These are phyloP conservation scores for Panzeria rudis DNA, from an alignment of 2,888 invertebrate genomes.

Conservation along the genomic window DNA sequence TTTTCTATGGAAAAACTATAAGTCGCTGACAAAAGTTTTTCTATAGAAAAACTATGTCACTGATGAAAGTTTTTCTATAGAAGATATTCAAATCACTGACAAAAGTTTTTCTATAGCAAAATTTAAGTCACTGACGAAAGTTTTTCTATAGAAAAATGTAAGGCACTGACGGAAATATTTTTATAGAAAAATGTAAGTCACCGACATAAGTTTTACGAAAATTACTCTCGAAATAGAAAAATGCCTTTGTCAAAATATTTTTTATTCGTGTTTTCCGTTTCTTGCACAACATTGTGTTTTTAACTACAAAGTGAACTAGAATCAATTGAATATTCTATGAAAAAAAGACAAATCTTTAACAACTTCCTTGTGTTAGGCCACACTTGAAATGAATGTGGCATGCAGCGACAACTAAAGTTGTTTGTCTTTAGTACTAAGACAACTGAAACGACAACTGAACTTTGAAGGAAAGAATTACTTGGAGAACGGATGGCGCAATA, in stretches of 20 bases:
- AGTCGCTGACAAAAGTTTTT: not conserved
- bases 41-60: not conserved
- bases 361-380: conserved; percentile 36
- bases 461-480: not conserved
- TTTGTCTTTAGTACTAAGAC: conserved; percentile 21
- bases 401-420: conserved; percentile 22
- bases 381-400: conserved; percentile 31
- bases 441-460: no score
- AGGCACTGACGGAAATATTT: not conserved
- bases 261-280: no score
- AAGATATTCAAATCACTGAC: not conserved
- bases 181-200: not conserved
- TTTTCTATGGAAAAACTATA: not conserved
- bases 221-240: not conserved
- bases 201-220: not conserved
- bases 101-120: not conserved
- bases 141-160: not conserved
- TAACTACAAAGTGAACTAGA: not conserved
- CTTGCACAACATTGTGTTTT: no score
- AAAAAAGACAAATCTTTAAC: conserved; percentile 40
- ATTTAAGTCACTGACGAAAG: no score
- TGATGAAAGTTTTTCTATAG: not conserved
- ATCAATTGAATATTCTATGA: conserved; percentile 6
- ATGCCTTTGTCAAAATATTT: no score
- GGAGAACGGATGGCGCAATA: conserved; percentile 14